These are phyloP conservation scores for Ellobius talpinus DNA, from an alignment of 2,113 vertebrate genomes.

Conservation along the genomic window DNA sequence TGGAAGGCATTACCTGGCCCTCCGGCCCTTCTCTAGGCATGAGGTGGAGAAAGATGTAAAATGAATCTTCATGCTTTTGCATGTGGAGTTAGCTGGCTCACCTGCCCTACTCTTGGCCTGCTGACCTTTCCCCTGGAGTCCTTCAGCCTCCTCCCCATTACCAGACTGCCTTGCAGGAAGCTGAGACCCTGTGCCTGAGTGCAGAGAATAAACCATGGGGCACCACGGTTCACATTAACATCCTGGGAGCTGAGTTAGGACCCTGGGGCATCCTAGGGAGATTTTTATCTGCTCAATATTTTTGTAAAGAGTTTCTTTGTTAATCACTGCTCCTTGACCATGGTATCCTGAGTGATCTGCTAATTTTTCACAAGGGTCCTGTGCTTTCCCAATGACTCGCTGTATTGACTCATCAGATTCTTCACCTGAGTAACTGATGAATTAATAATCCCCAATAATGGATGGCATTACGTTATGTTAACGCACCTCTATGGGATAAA, in stretches of 20 bases:
- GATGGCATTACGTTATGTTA: constrained; percentile 13
- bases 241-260: fast-evolving
- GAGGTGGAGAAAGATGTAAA: fast-evolving
- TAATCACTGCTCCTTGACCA: background rate
- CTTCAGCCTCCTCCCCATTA: too few species aligned
- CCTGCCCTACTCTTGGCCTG: fast-evolving
- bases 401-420: constrained; percentile 33
- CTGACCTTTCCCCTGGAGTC: too few species aligned
- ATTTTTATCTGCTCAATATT: background rate
- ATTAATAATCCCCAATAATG: constrained; percentile 66
- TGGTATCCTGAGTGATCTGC: background rate
- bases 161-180: background rate
- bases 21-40: fast-evolving
- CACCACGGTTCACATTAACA: fast-evolving
- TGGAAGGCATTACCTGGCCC: fast-evolving
- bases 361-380: background rate
- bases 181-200: fast-evolving
- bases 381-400: background rate
- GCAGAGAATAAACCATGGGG: background rate
- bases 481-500: constrained; percentile 68
- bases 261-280: background rate
- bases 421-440: constrained; percentile 53
- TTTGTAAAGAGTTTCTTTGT: background rate
- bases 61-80: fast-evolving
- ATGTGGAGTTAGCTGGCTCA: fast-evolving